Conservation (phyloP, 2,797 vertebrate species). For the Muscicapa comitata region DNA sequence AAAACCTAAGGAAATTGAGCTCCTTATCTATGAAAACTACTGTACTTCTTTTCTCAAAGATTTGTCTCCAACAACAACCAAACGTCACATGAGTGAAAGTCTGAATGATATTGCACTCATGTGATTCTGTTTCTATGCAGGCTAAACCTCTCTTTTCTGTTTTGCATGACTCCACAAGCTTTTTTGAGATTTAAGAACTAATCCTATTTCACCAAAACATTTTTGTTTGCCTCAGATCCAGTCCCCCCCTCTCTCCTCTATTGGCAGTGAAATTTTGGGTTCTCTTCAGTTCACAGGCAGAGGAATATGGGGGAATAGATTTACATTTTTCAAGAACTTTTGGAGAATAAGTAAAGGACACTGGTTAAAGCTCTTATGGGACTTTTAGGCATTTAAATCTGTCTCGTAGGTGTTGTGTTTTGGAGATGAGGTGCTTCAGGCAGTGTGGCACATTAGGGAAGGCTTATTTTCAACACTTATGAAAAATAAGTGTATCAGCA, state of each 20-base stretch:
- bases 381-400: background rate
- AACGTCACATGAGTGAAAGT: conserved; percentile 61
- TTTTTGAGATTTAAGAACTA: conserved; percentile 76
- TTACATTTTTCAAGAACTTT: background rate
- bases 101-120: conserved; percentile 68
- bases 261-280: background rate
- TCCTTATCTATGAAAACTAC: conserved; percentile 58
- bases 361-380: background rate
- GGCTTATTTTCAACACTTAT: background rate
- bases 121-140: conserved; percentile 73
- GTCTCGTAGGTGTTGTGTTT: background rate
- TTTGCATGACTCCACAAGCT: conserved; percentile 71
- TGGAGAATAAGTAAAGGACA: background rate
- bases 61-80: conserved; percentile 65
- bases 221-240: conserved; percentile 65
- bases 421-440: background rate
- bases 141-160: conserved; percentile 67
- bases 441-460: background rate
- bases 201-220: conserved; percentile 77
- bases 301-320: background rate
- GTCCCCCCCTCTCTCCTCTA: background rate
- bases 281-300: background rate
- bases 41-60: conserved; percentile 64
- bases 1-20: conserved; percentile 16
- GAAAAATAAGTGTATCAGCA: background rate